Evolutionary conservation across 2,797 vertebrate species (phyloP).

Genomic region (Periparus ater): DNA sequence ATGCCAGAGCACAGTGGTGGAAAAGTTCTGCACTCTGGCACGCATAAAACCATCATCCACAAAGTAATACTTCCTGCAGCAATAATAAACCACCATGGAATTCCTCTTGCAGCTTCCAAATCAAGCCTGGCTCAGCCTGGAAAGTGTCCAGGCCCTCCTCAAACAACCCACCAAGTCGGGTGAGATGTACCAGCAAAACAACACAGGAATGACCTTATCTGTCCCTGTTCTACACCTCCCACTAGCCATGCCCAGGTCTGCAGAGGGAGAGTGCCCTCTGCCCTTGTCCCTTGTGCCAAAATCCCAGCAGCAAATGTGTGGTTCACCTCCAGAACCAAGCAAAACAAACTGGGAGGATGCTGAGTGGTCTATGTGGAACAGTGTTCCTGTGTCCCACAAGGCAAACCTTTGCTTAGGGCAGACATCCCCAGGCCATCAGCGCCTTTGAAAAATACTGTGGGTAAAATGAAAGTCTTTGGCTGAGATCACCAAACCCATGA

Average conservation of each 20-base stretch:
- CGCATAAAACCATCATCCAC: not conserved
- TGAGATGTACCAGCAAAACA: not conserved
- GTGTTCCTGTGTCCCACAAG: not conserved
- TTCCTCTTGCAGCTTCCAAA: not conserved
- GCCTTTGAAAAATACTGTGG: not conserved
- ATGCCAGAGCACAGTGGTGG: not conserved
- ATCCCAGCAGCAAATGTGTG: accelerated
- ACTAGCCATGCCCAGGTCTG: not conserved
- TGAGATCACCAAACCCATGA: not conserved
- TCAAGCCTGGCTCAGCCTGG: not conserved
- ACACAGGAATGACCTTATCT: not conserved
- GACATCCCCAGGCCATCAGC: not conserved
- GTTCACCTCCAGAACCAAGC: not conserved
- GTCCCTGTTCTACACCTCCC: not conserved
- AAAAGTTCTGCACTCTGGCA: not conserved
- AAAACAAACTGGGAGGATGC: not conserved
- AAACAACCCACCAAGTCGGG: not conserved
- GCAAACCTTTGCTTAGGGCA: not conserved
- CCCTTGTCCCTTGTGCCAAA: not conserved
- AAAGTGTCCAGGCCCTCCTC: not conserved
- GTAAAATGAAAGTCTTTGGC: not conserved
- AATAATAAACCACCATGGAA: not conserved
- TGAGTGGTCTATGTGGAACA: accelerated
- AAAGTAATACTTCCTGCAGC: not conserved
- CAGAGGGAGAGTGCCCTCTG: not conserved